These are phyloP conservation scores for Caretta caretta DNA, from an alignment of 2,113 vertebrate genomes.

Conservation along the genomic window DNA sequence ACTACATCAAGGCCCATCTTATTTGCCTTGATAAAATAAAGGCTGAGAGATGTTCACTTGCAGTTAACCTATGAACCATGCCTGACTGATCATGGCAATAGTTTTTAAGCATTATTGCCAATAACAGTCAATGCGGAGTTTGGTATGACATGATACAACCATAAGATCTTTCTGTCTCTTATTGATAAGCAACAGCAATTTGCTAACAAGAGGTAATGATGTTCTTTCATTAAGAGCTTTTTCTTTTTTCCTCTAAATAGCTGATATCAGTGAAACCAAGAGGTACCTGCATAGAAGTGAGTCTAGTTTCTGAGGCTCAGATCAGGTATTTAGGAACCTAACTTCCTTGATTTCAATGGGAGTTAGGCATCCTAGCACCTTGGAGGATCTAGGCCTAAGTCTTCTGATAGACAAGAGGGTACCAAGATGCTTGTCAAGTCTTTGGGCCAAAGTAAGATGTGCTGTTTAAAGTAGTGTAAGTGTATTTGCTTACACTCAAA, in stretches of 20 bases:
- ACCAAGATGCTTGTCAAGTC: neutral
- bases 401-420: neutral
- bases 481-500: neutral
- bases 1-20: neutral
- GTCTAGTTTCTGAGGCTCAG: neutral
- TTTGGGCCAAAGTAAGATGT: neutral
- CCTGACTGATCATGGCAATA: neutral
- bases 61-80: neutral
- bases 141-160: neutral
- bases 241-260: neutral
- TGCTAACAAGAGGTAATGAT: rapidly evolving
- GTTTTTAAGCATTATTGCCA: neutral
- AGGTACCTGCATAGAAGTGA: neutral
- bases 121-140: neutral
- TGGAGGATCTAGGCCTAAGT: neutral
- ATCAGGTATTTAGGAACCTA: neutral
- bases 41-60: neutral
- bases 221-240: neutral
- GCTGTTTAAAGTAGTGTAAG: neutral
- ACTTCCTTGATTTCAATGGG: neutral
- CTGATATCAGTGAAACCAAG: rapidly evolving
- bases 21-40: neutral
- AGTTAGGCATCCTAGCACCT: neutral
- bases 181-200: neutral
- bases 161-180: neutral